phyloP scores from a whole-genome alignment of 30 jellyfish, hydroid and myxozoan species.

The Mastigias papua region DNA sequence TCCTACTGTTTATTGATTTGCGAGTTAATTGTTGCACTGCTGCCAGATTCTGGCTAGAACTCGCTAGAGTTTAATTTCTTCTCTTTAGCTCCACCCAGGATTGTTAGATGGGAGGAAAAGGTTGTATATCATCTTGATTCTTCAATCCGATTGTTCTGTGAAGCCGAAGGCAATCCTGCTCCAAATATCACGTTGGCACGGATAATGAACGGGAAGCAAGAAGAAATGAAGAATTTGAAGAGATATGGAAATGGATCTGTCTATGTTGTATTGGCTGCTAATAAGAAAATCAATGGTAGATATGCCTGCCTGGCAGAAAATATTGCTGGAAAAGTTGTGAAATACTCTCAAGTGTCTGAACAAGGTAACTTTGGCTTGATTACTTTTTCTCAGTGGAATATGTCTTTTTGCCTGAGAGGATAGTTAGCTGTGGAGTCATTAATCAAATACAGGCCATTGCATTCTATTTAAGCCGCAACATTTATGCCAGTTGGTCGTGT shows the following conservation, averaged over 20 bases:
- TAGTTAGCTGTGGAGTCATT: background rate
- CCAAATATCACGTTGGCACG: slow-evolving; percentile 52
- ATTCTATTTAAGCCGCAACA: too few relatives aligned
- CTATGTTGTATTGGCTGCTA: background rate
- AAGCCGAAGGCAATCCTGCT: slow-evolving; percentile 70
- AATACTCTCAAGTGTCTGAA: background rate
- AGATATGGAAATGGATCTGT: slow-evolving; percentile 68
- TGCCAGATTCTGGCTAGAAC: too few relatives aligned
- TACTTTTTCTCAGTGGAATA: background rate
- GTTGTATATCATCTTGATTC: slow-evolving; percentile 18
- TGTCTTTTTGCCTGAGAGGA: background rate
- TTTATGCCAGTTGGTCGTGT: too few relatives aligned
- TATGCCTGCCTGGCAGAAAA: slow-evolving; percentile 63
- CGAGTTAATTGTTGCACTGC: too few relatives aligned
- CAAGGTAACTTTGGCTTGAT: background rate
- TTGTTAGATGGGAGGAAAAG: slow-evolving; percentile 36
- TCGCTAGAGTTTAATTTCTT: too few relatives aligned
- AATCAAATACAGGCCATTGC: too few relatives aligned
- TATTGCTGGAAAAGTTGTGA: slow-evolving; percentile 27
- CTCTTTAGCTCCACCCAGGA: slow-evolving; percentile 57
- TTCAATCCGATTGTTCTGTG: slow-evolving; percentile 38
- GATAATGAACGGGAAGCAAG: background rate
- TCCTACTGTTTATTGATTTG: too few relatives aligned
- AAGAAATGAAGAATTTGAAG: background rate
- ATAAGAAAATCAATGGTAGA: slow-evolving; percentile 3